Percentiles rank a stretch among this genome's conserved stretches.
phyloP scores from a whole-genome alignment of 2,797 vertebrate species.

The Syngnathus acus region DNA sequence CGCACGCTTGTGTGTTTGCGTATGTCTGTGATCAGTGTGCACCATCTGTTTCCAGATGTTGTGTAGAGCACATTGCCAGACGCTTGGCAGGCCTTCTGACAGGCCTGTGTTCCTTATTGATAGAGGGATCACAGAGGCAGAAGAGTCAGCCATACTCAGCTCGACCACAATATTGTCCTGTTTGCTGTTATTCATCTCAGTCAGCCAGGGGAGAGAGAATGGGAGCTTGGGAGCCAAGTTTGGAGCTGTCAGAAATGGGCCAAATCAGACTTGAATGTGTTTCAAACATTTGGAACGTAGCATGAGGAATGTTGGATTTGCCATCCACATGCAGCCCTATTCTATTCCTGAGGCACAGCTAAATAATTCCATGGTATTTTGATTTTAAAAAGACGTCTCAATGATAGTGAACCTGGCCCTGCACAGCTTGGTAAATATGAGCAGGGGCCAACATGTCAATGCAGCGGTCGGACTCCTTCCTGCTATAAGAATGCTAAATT shows the following conservation, averaged over 20 bases:
- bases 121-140: conserved; percentile 67
- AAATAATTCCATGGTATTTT: conserved; percentile 40
- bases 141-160: conserved; percentile 54
- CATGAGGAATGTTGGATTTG: conserved; percentile 54
- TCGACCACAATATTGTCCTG: conserved; percentile 59
- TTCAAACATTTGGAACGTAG: conserved; percentile 63
- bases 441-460: conserved; percentile 18
- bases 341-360: conserved; percentile 31
- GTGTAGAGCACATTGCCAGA: conserved; percentile 46
- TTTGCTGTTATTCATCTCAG: conserved; percentile 56
- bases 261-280: conserved; percentile 56
- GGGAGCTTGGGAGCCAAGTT: conserved; percentile 55
- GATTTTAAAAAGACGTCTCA: conserved; percentile 24
- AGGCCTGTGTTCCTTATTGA: conserved; percentile 65
- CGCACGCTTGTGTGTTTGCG: not conserved
- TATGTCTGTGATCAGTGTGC: conserved; percentile 26
- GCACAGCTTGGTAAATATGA: conserved; percentile 2
- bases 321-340: conserved; percentile 46
- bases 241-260: conserved; percentile 56
- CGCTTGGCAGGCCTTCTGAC: conserved; percentile 68
- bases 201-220: conserved; percentile 57
- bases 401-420: conserved; percentile 11
- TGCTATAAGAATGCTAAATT: conserved; percentile 7
- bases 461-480: conserved; percentile 33
- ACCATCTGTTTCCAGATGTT: conserved; percentile 71